Base-by-base conservation (phyloP, 2,113 vertebrate genomes). In the Stomatorhinus ivindoensis region DNA sequence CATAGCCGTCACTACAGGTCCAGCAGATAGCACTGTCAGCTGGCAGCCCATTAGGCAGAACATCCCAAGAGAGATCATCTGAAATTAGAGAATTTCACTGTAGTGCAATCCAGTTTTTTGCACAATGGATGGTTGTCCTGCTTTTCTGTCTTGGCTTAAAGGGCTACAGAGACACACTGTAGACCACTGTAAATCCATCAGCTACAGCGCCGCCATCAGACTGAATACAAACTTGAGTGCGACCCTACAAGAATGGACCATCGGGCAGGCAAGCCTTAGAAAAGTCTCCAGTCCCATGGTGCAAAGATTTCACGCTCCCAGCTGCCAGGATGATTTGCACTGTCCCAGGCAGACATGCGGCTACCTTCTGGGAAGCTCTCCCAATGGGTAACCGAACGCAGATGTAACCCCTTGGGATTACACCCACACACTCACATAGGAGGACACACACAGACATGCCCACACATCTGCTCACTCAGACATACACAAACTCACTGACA, bases 241-340 rank as follows among this genome's bases (percentile, higher is more conserved):
- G 94, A 93, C 91, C 93, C 93, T 94, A 91, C 92, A 92, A 92
- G 93, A 91, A 94, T 95, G 95, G 91, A 91, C 93, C 91, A 92
- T 93, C 95, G 95, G 95, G 95, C 69, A 91, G 90, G 91, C 90
- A 94, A 93, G 94, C 92, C 94, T 91, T 88, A 89, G 35, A 93
- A 42, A 39, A 61, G n/a, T 61, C 94, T 93, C 19, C 61, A 93
- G 96, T 95, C 94, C 92, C 91, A 94, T 96, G 94, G 96, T 96
- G 97, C 95, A 95, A 95, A 93, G 95, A 98, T 98, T 98, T 98
- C 97, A 98, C 95, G 97, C 97, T 98, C 95, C 94, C 93, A 93
- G 94, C 95, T 96, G 96, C 97, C 96, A 94, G 95, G 95, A 98
- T 98, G 97, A 98, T 98, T 97, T 97, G 97, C 97, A 94, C 95